phyloP scores from a whole-genome alignment of 2,113 vertebrate genomes.

The Azemiops feae region DNA sequence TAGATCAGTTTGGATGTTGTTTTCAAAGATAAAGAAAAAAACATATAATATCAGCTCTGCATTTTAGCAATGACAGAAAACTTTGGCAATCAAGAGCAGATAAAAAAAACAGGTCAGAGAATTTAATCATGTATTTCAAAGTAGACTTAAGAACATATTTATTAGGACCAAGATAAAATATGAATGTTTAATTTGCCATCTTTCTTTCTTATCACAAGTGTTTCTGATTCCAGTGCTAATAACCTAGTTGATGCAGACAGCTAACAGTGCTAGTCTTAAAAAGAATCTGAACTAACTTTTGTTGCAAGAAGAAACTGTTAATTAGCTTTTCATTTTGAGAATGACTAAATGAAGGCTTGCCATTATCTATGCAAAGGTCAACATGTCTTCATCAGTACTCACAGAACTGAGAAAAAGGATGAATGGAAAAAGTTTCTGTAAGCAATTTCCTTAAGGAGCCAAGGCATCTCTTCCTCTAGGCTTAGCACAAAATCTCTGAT shows the following conservation, averaged over 20 bases:
- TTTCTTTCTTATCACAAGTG: slow-evolving; percentile 49
- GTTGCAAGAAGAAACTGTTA: slow-evolving; percentile 34
- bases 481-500: not conserved
- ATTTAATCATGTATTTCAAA: slow-evolving; percentile 70
- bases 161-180: slow-evolving; percentile 68
- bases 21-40: slow-evolving; percentile 70
- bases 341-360: not conserved
- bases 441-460: not conserved
- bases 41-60: slow-evolving; percentile 66
- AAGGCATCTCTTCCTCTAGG: fast-evolving
- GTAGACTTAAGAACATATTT: slow-evolving; percentile 67
- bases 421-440: not conserved
- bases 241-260: slow-evolving; percentile 67
- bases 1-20: slow-evolving; percentile 66
- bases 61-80: slow-evolving; percentile 64
- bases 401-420: not conserved
- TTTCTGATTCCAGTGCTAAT: slow-evolving; percentile 64
- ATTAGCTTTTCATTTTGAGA: slow-evolving; percentile 47
- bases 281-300: slow-evolving; percentile 31
- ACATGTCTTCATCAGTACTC: not conserved
- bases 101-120: slow-evolving; percentile 64
- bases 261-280: slow-evolving; percentile 1
- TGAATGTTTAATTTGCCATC: slow-evolving; percentile 68
- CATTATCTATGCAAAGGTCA: slow-evolving; percentile 12
- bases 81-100: slow-evolving; percentile 69